phyloP scores from a whole-genome alignment of 2,113 vertebrate species.

The Caranx melampygus region DNA sequence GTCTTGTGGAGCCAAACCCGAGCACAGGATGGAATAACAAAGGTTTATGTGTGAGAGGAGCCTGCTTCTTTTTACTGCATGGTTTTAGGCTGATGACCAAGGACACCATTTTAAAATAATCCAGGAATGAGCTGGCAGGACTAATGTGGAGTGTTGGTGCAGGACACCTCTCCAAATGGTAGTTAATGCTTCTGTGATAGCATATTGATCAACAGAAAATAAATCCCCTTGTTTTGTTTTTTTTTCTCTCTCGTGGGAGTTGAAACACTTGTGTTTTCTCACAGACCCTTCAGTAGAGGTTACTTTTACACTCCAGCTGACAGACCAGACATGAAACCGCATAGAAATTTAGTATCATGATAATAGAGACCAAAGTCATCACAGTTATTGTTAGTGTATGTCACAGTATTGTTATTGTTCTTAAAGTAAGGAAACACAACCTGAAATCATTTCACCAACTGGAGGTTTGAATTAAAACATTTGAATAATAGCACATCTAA shows the following conservation, averaged over 20 bases:
- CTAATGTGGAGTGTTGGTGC: slow-evolving; percentile 4
- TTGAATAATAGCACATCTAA: too few species aligned
- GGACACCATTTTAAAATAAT: slow-evolving; percentile 38
- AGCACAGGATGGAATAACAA: slow-evolving; percentile 43
- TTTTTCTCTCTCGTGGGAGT: not conserved
- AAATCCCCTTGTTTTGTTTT: not conserved
- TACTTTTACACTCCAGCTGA: not conserved
- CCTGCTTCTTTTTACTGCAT: slow-evolving; percentile 39
- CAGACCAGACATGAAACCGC: too few species aligned
- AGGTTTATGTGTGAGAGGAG: slow-evolving; percentile 36
- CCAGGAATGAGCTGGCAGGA: slow-evolving; percentile 27
- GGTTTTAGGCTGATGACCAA: slow-evolving; percentile 35
- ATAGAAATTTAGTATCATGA: too few species aligned
- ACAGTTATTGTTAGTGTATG: too few species aligned
- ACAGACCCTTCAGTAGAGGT: not conserved
- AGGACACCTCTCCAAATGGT: not conserved
- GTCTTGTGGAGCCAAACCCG: slow-evolving; percentile 48
- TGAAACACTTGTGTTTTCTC: not conserved
- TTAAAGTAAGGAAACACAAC: too few species aligned
- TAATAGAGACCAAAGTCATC: too few species aligned
- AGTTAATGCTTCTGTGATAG: not conserved
- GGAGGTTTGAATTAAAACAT: too few species aligned
- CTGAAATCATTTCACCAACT: too few species aligned
- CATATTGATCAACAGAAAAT: not conserved
- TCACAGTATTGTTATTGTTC: too few species aligned